These are phyloP conservation scores for Neoseiulus cucumeris DNA, from an alignment of 1,140 invertebrate genomes.

Conservation along the genomic window DNA sequence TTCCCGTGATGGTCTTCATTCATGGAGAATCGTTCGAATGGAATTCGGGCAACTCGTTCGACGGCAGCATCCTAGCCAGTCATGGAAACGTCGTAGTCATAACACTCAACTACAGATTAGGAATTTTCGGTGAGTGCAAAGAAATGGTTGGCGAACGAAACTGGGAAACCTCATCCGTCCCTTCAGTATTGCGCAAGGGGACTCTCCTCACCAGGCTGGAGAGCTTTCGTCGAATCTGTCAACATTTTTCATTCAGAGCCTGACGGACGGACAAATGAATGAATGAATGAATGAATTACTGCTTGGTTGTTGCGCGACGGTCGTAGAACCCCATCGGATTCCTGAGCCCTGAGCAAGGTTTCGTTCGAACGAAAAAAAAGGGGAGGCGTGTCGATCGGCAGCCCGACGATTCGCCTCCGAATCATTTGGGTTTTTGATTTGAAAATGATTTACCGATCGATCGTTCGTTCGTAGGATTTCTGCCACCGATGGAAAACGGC, in stretches of 20 bases:
- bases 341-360: too few relatives aligned
- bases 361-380: too few relatives aligned
- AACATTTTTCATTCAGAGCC: not conserved
- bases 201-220: not conserved
- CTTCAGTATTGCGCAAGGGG: not conserved
- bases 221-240: too few relatives aligned
- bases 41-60: constrained; percentile 77
- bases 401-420: too few relatives aligned
- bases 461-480: constrained; percentile 42
- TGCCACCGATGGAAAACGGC: constrained; percentile 59
- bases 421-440: too few relatives aligned
- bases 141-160: not conserved
- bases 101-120: constrained; percentile 75
- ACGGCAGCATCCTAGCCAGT: constrained; percentile 62
- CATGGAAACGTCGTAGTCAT: constrained; percentile 79
- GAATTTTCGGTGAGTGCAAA: constrained; percentile 53
- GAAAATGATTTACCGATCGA: not conserved
- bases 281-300: not conserved
- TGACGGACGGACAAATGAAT: not conserved
- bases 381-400: too few relatives aligned
- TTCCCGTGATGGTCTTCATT: constrained; percentile 69
- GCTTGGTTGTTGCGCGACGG: too few relatives aligned
- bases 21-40: constrained; percentile 76
- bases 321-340: too few relatives aligned
- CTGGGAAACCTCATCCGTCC: too few relatives aligned